A percentile compares a stretch with the other conserved stretches of the same genome.
Conservation (phyloP, 2,888 invertebrate genomes). For the Calameuta idolon region DNA sequence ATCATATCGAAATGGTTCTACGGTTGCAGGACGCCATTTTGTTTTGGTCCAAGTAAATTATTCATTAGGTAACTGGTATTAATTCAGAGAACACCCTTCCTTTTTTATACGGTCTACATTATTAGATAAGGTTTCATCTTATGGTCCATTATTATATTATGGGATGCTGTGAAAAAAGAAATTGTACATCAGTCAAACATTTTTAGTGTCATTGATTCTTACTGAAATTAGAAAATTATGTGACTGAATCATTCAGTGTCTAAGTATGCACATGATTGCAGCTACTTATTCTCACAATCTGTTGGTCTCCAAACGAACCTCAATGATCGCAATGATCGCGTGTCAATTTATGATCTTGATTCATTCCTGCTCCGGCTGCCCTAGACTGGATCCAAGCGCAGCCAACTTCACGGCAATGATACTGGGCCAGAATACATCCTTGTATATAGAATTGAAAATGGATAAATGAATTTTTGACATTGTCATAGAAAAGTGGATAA, state of each 20-base stretch:
- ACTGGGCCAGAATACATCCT: no score
- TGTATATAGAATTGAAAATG: no score
- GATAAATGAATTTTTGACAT: no score
- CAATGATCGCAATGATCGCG: not conserved
- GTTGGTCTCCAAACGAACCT: not conserved
- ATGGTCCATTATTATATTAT: not conserved
- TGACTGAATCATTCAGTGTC: not conserved
- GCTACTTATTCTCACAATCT: not conserved
- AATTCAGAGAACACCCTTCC: not conserved
- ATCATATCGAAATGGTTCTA: slow-evolving; percentile 41
- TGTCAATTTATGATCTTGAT: not conserved
- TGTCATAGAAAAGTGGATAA: not conserved
- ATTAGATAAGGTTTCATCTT: not conserved
- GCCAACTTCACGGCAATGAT: not conserved
- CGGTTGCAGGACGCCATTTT: slow-evolving; percentile 20
- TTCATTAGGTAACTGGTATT: slow-evolving; percentile 38
- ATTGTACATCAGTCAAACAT: not conserved
- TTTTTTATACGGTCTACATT: not conserved
- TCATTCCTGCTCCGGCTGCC: not conserved
- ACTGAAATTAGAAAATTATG: not conserved
- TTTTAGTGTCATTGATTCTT: not conserved
- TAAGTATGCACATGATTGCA: not conserved
- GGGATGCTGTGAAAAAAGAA: not conserved
- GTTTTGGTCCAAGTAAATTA: slow-evolving; percentile 45
- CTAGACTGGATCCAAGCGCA: not conserved